phyloP scores from a whole-genome alignment of 2,113 vertebrate species.

The Eptatretus burgeri region DNA sequence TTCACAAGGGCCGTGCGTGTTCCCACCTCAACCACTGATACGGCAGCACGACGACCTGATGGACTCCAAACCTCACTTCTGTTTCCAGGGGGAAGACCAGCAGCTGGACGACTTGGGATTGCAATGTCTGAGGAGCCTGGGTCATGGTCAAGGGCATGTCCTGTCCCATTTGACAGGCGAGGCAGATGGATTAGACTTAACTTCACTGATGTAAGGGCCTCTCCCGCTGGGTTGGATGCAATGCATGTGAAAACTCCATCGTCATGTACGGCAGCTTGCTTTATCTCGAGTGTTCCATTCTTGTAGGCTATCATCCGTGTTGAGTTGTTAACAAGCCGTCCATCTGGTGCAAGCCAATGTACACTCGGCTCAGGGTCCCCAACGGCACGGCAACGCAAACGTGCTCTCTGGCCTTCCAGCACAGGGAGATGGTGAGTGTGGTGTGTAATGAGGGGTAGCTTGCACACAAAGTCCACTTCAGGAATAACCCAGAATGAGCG shows the following conservation, averaged over 20 bases:
- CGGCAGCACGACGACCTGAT: slow-evolving; percentile 11
- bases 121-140: slow-evolving; percentile 81
- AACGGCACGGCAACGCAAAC: slow-evolving; percentile 68
- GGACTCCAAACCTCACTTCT: slow-evolving; percentile 13
- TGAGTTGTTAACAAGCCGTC: slow-evolving; percentile 59
- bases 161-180: slow-evolving; percentile 53
- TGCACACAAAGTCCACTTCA: slow-evolving; percentile 77
- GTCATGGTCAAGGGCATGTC: slow-evolving; percentile 37
- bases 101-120: slow-evolving; percentile 50
- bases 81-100: slow-evolving; percentile 16
- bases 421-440: slow-evolving; percentile 70
- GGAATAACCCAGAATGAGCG: slow-evolving; percentile 76
- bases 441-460: slow-evolving; percentile 74
- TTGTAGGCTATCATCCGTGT: slow-evolving; percentile 48
- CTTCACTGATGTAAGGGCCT: slow-evolving; percentile 58
- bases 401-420: slow-evolving; percentile 74
- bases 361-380: slow-evolving; percentile 68
- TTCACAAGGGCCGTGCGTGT: slow-evolving; percentile 44
- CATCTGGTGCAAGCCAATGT: slow-evolving; percentile 75
- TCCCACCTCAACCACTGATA: slow-evolving; percentile 35
- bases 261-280: slow-evolving; percentile 68
- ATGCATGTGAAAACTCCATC: slow-evolving; percentile 83
- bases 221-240: slow-evolving; percentile 70
- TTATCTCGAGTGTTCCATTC: slow-evolving; percentile 73
- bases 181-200: slow-evolving; percentile 77